A percentile compares a stretch with the other conserved stretches of the same genome.
Conservation (phyloP, 2,113 vertebrate genomes). For the Hyla sarda region DNA sequence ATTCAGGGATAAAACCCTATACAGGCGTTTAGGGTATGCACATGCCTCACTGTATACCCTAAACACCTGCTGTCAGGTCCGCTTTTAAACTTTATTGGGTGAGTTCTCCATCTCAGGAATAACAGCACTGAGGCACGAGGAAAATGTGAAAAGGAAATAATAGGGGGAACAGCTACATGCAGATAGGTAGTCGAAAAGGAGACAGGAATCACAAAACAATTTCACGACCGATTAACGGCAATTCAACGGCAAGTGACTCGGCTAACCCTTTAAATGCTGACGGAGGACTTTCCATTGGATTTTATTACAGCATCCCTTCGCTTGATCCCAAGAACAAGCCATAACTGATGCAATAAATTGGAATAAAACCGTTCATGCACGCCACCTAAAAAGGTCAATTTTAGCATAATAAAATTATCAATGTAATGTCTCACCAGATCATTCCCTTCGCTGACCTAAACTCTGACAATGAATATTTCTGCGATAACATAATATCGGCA, state of each 20-base stretch:
- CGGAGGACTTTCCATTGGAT: not conserved
- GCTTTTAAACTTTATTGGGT: not conserved
- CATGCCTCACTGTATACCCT: no score
- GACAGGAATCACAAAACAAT: slow-evolving; percentile 19
- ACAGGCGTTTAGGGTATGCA: no score
- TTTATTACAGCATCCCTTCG: not conserved
- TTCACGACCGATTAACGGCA: slow-evolving; percentile 23
- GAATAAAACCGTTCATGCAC: slow-evolving; percentile 38
- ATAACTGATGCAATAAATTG: slow-evolving; percentile 23
- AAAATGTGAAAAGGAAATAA: not conserved
- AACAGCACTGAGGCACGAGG: not conserved
- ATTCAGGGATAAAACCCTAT: no score
- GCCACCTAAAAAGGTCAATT: slow-evolving; percentile 49
- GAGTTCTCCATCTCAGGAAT: no score
- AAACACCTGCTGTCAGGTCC: no score
- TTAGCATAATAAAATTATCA: slow-evolving; percentile 52
- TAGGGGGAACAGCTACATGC: not conserved
- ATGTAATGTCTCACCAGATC: slow-evolving; percentile 11
- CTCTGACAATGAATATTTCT: slow-evolving; percentile 31
- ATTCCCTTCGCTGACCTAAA: slow-evolving; percentile 29
- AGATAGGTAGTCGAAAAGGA: not conserved
- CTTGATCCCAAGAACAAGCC: not conserved
- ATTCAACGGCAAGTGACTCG: not conserved
- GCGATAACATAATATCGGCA: slow-evolving; percentile 39
- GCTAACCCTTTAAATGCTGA: slow-evolving; percentile 27